Conservation (phyloP, 2,888 invertebrate species). For the Andrena chrysosceles region DNA sequence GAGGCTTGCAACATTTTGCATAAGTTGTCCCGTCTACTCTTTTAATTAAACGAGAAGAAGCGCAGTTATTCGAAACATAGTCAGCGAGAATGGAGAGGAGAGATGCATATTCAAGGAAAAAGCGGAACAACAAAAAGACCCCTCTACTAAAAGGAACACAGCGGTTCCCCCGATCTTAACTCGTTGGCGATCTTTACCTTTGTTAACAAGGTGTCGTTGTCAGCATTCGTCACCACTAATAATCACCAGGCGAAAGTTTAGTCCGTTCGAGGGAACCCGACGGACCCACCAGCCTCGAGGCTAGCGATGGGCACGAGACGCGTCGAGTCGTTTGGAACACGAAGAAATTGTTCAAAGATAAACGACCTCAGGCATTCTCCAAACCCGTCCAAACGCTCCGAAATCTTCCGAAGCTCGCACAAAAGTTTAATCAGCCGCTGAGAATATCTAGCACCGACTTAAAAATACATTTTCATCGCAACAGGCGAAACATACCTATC, state of each 20-base stretch:
- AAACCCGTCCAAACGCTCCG: too few species aligned
- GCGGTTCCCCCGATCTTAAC: constrained; percentile 3
- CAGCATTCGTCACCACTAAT: constrained; percentile 33
- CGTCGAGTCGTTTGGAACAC: not conserved
- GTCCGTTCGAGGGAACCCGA: constrained; percentile 18
- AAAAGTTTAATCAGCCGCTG: not conserved
- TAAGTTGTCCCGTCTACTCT: too few species aligned
- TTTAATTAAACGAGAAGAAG: not conserved
- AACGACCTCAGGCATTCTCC: not conserved
- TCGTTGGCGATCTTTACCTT: constrained; percentile 19
- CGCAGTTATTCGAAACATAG: not conserved
- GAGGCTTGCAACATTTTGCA: too few species aligned
- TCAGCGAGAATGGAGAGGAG: not conserved
- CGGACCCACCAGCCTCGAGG: not conserved
- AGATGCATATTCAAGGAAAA: not conserved
- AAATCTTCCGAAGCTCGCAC: too few species aligned
- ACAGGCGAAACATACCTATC: not conserved
- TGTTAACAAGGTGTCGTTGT: constrained; percentile 39
- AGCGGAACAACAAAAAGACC: not conserved
- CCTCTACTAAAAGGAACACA: not conserved
- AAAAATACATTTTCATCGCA: not conserved
- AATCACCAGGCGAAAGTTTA: constrained; percentile 27
- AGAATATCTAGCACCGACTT: not conserved
- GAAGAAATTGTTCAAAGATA: not conserved
- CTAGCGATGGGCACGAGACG: constrained; percentile 13